phyloP scores from a whole-genome alignment of 2,888 invertebrate genomes.

The Steinernema carpocapsae region DNA sequence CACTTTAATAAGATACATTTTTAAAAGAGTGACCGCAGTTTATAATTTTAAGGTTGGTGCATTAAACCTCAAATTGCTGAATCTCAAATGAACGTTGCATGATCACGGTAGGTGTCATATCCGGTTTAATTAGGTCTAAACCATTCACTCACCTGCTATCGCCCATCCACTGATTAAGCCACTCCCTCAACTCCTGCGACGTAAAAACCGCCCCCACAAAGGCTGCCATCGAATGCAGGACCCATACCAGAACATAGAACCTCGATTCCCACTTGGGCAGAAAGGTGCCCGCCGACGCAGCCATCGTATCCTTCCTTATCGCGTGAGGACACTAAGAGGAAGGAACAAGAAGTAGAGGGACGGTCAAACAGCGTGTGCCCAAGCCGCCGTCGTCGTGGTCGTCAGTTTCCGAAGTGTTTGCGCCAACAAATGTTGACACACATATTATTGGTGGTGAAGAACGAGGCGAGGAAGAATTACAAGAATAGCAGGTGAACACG shows the following conservation, averaged over 20 bases:
- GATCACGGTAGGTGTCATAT: no score
- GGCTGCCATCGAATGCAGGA: conserved; percentile 54
- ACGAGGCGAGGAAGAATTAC: not conserved
- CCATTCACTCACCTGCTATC: conserved; percentile 42
- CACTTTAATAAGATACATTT: no score
- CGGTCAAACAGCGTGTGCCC: no score
- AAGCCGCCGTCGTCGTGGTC: not conserved
- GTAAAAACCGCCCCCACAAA: conserved; percentile 52
- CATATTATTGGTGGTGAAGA: conserved; percentile 10
- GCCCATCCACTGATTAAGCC: conserved; percentile 49
- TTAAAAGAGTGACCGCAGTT: no score
- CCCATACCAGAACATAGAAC: conserved; percentile 56
- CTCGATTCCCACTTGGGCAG: conserved; percentile 34
- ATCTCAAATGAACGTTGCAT: no score
- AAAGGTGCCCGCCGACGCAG: not conserved
- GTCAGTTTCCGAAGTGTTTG: conserved; percentile 28
- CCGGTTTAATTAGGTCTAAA: no score
- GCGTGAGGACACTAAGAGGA: no score
- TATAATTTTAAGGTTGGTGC: no score
- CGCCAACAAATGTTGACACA: conserved; percentile 31
- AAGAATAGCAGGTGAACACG: conserved; percentile 24
- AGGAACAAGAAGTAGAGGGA: no score
- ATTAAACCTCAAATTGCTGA: no score
- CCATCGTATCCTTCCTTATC: not conserved
- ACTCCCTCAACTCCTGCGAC: conserved; percentile 48